A percentile compares a stretch with the other conserved stretches of the same genome.
These are phyloP conservation scores for Sylvia atricapilla DNA, from an alignment of 2,113 vertebrate species.

Conservation along the genomic window DNA sequence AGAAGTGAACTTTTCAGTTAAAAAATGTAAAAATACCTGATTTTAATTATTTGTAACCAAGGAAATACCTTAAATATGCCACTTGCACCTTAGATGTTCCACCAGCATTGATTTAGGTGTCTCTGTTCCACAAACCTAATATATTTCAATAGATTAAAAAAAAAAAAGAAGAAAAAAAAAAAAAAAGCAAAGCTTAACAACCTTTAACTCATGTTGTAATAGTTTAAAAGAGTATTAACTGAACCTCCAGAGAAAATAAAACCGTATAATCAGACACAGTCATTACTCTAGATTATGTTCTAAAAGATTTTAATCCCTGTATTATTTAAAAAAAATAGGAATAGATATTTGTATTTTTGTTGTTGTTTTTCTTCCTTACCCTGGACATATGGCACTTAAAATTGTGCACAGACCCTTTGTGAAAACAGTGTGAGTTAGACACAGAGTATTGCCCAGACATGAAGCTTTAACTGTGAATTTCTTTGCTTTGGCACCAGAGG, in stretches of 20 bases:
- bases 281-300: not conserved
- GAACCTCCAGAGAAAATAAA: slow-evolving; percentile 10
- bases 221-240: slow-evolving; percentile 10
- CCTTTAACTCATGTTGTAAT: not conserved
- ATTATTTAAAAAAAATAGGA: not conserved
- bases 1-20: not conserved
- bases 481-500: slow-evolving; percentile 25
- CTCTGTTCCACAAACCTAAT: not conserved
- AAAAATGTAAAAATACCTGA: not conserved
- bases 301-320: not conserved
- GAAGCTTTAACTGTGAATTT: slow-evolving; percentile 59
- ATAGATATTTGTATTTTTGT: slow-evolving; percentile 8
- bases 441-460: slow-evolving; percentile 21
- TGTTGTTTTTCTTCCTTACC: slow-evolving; percentile 22
- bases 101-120: not conserved
- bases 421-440: slow-evolving; percentile 55
- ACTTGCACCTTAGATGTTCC: not conserved
- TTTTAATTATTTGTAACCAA: slow-evolving; percentile 12
- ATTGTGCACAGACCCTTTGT: slow-evolving; percentile 45
- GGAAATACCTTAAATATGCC: not conserved
- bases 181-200: not conserved
- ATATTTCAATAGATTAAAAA: not conserved
- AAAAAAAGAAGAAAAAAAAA: not conserved
- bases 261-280: not conserved
- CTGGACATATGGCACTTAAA: slow-evolving; percentile 59